Evolutionary conservation across 2,888 invertebrate species (phyloP), one percentile per base, ranked within the genome.

Genomic region (Cephus nigrinus): DNA sequence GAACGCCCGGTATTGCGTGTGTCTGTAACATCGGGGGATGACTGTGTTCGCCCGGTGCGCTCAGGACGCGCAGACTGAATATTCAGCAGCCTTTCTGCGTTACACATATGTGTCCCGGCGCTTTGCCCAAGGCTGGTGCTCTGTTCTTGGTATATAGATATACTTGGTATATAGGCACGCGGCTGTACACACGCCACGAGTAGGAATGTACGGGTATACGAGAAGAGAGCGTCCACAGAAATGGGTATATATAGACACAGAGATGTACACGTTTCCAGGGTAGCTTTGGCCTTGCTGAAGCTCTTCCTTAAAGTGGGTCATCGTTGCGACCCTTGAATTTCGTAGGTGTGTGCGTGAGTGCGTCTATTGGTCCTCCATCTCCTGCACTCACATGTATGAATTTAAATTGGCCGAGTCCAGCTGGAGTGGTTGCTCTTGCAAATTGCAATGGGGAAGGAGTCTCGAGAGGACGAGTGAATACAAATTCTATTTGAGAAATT

Each of bases 1-100:
- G 71, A 33, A 32, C 31, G 71, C 31, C 32, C 5, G 71, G 9
- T 73, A 69, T 69, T 75, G 81, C 80, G 76, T 79, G 76, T 75
- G 80, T 79, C 80, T 82, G 85, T 79, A 78, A 83, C 82, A 80
- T 83, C 79, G 80, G 81, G 79, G 82, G 80, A 80, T 15, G 40
- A 75, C 34, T 80, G 83, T 83, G 82, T 79, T 80, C 80, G 80
- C 78, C 81, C 72, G 76, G 78, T 76, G 75, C 79, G 75, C 80
- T 86, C 84, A 82, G 86, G 86, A 84, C 81, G 85, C 83, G 85
- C 79, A 77, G 80, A 77, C 85, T 90, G 89, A 90, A 90, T 90
- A 90, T 90, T 90, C 90, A 90, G 87, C 85, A 87, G 86, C 82
- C 84, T 85, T 85, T 84, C 84, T 76, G 80, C 80, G 83, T 76